A percentile compares a stretch with the other conserved stretches of the same genome.
Conservation (phyloP, 2,888 invertebrate genomes). For the Drosophila borealis region DNA sequence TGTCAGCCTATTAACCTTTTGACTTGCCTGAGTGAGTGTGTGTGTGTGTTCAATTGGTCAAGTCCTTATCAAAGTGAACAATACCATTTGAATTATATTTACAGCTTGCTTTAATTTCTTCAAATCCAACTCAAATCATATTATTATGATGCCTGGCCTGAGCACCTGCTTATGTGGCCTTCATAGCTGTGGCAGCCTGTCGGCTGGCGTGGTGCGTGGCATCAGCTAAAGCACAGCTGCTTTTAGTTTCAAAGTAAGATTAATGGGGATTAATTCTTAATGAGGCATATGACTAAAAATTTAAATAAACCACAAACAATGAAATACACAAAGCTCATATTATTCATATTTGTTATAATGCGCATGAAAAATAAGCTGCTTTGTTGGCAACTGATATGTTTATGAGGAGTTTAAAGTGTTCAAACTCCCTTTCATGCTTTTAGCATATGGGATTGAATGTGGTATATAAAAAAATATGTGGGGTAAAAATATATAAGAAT, state of each 20-base stretch:
- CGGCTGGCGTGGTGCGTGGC: neutral
- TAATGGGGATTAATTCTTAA: constrained; percentile 66
- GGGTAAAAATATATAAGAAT: no score
- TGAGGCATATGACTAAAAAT: constrained; percentile 58
- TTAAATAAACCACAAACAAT: constrained; percentile 35
- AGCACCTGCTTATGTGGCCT: neutral
- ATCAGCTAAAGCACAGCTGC: constrained; percentile 55
- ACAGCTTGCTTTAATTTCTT: constrained; percentile 21
- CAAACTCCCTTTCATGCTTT: neutral
- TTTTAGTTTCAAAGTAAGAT: constrained; percentile 48
- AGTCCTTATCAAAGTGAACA: constrained; percentile 33
- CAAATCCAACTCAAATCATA: constrained; percentile 13
- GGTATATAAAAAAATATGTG: no score
- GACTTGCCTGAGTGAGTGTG: constrained; percentile 25
- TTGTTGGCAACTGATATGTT: constrained; percentile 27
- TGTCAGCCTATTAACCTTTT: constrained; percentile 24
- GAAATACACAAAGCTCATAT: neutral
- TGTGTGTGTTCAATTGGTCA: constrained; percentile 32
- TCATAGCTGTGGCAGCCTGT: neutral
- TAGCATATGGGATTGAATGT: no score
- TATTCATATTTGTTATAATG: constrained; percentile 9
- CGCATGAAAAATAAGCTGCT: constrained; percentile 41
- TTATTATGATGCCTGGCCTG: constrained; percentile 1
- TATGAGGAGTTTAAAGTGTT: constrained; percentile 8
- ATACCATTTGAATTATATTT: constrained; percentile 1